phyloP scores from a whole-genome alignment of 2,888 invertebrate genomes.

The Himalopsyche kuldschensis region DNA sequence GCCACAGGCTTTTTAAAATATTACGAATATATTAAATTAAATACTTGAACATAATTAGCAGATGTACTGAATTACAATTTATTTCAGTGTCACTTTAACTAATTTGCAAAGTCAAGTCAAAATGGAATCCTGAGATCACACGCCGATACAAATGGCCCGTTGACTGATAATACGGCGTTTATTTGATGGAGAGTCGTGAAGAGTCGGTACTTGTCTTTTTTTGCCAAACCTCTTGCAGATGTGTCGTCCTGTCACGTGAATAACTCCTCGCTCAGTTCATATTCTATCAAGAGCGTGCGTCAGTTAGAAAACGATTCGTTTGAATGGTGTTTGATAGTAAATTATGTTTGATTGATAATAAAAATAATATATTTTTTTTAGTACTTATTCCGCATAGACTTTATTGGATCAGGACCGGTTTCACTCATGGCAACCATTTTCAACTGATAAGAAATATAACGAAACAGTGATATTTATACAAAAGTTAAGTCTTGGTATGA shows the following conservation, averaged over 20 bases:
- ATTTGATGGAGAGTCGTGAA: constrained; percentile 1
- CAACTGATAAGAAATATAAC: too few species aligned
- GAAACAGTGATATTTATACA: too few species aligned
- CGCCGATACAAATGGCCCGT: constrained; percentile 20
- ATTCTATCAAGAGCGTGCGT: not conserved
- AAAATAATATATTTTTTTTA: too few species aligned
- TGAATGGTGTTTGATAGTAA: not conserved
- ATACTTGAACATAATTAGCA: too few species aligned
- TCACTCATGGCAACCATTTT: too few species aligned
- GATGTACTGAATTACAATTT: too few species aligned
- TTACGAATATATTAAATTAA: too few species aligned
- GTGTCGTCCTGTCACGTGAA: constrained; percentile 15
- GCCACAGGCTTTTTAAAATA: too few species aligned
- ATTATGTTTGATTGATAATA: not conserved
- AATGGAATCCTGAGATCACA: constrained; percentile 8
- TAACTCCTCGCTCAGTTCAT: not conserved
- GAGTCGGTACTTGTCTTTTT: constrained; percentile 8
- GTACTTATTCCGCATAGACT: too few species aligned
- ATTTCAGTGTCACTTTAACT: not conserved
- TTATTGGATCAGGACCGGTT: too few species aligned
- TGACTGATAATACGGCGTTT: constrained; percentile 16
- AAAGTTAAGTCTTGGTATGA: too few species aligned
- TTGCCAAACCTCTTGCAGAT: constrained; percentile 15
- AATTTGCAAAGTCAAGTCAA: not conserved
- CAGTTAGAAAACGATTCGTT: not conserved